These are phyloP conservation scores for Ferrisia virgata DNA, from an alignment of 2,888 invertebrate species.

Conservation along the genomic window DNA sequence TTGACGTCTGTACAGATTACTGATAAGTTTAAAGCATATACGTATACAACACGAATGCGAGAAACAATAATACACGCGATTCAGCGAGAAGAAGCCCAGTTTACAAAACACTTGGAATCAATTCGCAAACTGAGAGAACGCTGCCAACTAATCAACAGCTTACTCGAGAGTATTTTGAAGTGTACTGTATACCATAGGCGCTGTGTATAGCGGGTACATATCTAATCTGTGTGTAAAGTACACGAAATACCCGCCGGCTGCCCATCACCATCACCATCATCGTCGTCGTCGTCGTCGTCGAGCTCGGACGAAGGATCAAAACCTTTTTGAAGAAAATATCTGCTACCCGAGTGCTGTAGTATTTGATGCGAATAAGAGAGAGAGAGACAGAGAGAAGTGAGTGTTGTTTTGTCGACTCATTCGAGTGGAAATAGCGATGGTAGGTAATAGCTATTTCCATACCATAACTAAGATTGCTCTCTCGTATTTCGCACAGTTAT, in stretches of 20 bases:
- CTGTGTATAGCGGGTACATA: too few relatives aligned
- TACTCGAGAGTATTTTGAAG: neutral
- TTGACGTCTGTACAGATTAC: too few relatives aligned
- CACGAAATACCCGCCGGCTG: neutral
- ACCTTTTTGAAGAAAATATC: neutral
- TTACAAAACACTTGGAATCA: neutral
- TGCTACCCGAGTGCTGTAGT: too few relatives aligned
- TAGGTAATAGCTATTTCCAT: too few relatives aligned
- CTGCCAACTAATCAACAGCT: slow-evolving; percentile 5
- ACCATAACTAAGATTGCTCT: neutral
- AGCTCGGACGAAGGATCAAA: neutral
- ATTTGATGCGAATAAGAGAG: too few relatives aligned
- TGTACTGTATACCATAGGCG: neutral
- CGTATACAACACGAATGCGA: too few relatives aligned
- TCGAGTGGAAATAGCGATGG: neutral
- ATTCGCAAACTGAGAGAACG: neutral
- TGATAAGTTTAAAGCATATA: too few relatives aligned
- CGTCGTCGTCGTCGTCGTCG: too few relatives aligned
- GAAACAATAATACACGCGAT: neutral
- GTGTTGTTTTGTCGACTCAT: neutral
- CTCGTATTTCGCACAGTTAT: neutral
- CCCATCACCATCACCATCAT: neutral
- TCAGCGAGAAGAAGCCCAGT: neutral
- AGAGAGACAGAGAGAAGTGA: neutral
- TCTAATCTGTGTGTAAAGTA: neutral